Conservation (phyloP, 2,113 vertebrate genomes). For the Psilopsiagon aymara region DNA sequence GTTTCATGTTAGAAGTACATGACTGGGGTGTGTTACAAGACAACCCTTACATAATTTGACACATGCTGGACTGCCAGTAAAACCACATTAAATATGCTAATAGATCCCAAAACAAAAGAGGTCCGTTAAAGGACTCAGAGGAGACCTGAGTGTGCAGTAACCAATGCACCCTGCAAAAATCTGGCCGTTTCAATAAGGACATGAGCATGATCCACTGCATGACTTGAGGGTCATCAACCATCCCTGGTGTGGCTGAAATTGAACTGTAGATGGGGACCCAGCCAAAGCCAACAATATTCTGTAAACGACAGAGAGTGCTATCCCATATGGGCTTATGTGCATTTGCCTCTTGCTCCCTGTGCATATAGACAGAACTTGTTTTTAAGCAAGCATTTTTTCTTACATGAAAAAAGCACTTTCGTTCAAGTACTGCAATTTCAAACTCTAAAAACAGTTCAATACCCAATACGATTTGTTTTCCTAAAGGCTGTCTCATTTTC, state of each 20-base stretch:
- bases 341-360: not conserved
- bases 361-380: not conserved
- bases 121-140: not conserved
- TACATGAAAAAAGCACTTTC: not conserved
- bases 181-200: fast-evolving
- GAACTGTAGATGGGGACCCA: not conserved
- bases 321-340: not conserved
- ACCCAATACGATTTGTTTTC: not conserved
- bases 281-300: not conserved
- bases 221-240: not conserved
- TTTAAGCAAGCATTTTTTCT: not conserved
- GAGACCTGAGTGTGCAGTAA: not conserved
- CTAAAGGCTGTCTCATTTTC: not conserved
- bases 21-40: not conserved
- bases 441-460: not conserved
- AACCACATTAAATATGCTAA: not conserved
- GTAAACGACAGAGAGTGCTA: not conserved
- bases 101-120: not conserved
- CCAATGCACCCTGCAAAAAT: not conserved
- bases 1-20: not conserved
- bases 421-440: not conserved
- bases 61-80: not conserved
- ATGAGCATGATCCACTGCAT: fast-evolving
- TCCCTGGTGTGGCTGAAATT: not conserved
- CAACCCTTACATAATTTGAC: not conserved